Evolutionary conservation across 2,797 vertebrate species (phyloP), one percentile per base, ranked within the genome.

Genomic region (Meriones psammophilus): DNA sequence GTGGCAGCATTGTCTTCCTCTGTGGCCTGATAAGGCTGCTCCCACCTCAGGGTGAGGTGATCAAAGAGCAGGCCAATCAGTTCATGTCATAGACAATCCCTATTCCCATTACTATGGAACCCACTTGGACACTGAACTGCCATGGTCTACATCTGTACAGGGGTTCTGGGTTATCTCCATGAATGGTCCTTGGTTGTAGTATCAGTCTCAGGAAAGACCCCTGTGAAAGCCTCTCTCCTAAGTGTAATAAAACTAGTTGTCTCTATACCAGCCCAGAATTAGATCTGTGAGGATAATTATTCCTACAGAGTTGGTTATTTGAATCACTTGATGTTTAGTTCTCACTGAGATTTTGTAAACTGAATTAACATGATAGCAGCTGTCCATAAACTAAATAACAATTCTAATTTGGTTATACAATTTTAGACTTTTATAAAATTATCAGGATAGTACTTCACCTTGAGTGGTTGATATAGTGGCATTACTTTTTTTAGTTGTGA

Each of bases 241-340:
- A 10, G 46, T 88, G 10, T 20, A 89, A 71, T 89, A 91, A 93
- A 96, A 84, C 66, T 92, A 92, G 26, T 36, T 83, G 28, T 20
- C 30, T 17, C 30, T 81, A 81, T 42, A 64, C 60, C 26, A 30
- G 36, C 80, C 26, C 28, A 30, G 42, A 96, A 17, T 50, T 77
- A 14, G 5, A 89, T 90, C 76, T 88, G 26, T 69, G 80, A 88
- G 92, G 56, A 12, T 89, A 80, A 77, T 79, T 96, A 77, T 73
- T 94, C 87, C 95, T 96, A 90, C 10, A 79, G 56, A 96, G 10
- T 13, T 95, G 28, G 17, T 84, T 30, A 77, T 92, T 96, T 96
- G 85, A 39, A 15, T 94, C 90, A 88, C 18, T 89, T 92, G 54
- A 87, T 74, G 81, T 30, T 83, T 92, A 78, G 10, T 96, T 96